Evolutionary conservation across 2,797 vertebrate genomes (phyloP).

Genomic region (Gadopsis marmoratus): DNA sequence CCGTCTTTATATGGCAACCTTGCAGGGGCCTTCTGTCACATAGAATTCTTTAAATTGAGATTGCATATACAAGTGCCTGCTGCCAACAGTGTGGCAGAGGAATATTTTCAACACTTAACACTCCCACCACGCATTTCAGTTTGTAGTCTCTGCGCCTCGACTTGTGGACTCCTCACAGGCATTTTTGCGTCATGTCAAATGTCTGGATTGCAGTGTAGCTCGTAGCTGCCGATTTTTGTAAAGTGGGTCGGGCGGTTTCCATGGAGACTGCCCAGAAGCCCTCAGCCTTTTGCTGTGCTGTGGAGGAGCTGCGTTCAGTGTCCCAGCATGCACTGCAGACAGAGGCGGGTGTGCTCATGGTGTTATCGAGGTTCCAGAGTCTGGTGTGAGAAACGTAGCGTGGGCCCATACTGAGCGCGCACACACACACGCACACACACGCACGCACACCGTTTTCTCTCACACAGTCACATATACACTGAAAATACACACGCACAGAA

Average conservation of each 20-base stretch:
- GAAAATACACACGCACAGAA: conserved; percentile 73
- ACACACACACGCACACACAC: conserved; percentile 9
- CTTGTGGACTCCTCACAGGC: conserved; percentile 58
- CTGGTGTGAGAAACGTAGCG: conserved; percentile 40
- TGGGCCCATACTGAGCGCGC: conserved; percentile 41
- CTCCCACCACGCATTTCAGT: conserved; percentile 3
- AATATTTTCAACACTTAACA: conserved; percentile 60
- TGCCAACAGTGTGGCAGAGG: conserved; percentile 61
- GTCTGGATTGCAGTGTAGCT: conserved; percentile 75
- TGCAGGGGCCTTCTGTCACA: conserved; percentile 69
- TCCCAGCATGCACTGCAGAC: conserved; percentile 83
- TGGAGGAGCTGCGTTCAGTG: conserved; percentile 66
- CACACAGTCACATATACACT: conserved; percentile 56
- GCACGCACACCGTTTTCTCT: not conserved
- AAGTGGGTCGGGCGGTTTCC: conserved; percentile 64
- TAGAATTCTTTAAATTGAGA: conserved; percentile 76
- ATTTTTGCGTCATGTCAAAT: conserved; percentile 77
- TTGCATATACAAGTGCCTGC: conserved; percentile 84
- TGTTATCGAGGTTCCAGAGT: conserved; percentile 54
- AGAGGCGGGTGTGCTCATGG: conserved; percentile 73
- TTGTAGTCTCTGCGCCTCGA: conserved; percentile 60
- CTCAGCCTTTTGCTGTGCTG: conserved; percentile 68
- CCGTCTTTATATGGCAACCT: conserved; percentile 73
- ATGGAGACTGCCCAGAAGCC: conserved; percentile 58
- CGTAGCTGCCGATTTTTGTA: conserved; percentile 82